Evolutionary conservation across 1,140 invertebrate species (phyloP), one percentile per base, ranked within the genome.

Genomic region (Zeugodacus cucurbitae): DNA sequence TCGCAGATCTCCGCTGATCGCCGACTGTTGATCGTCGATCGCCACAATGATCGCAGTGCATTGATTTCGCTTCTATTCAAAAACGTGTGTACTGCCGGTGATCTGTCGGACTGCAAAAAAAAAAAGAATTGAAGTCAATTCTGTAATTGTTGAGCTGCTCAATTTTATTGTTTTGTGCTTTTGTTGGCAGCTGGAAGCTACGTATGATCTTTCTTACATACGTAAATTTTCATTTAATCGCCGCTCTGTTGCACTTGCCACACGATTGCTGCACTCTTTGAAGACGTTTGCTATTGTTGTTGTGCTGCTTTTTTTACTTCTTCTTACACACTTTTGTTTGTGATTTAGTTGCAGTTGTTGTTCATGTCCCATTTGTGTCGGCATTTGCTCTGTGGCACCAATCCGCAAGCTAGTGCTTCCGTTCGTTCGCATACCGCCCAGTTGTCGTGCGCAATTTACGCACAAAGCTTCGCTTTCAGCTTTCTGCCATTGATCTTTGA

Each of bases 301-400:
- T 74, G 17, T 41, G 3, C 22, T 64, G 17, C 0, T 74, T 22
- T 37, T 34, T 37, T n/a, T 22, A 7, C 17, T 74, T 41, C 29
- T 10, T 32, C 1, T 41, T 32, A 32, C 67, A 32, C 62, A 37
- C 17, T 5, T 34, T 74, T 22, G 67, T 32, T 54, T 86, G 82
- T 86, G 82, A 59, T 86, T 86, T 86, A 86, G 44, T 59, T 86
- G 82, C 82, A 59, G 48, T 86, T 86, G 82, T 86, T 57, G 26
- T 14, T 6, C 82, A 86, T 67, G 32, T 32, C 22, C 17, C 34
- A 37, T 74, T 41, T 74, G 67, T 37, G 67, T 4, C 67, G 67
- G 67, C 34, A 37, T 37, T 34, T 74, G 8, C 32, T 67, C 64
- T 29, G 26, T 62, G n/a, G 64, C 26, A 32, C 11, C 14, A 29